Evolutionary conservation across 2,113 vertebrate species (phyloP).

Genomic region (Anas platyrhynchos): DNA sequence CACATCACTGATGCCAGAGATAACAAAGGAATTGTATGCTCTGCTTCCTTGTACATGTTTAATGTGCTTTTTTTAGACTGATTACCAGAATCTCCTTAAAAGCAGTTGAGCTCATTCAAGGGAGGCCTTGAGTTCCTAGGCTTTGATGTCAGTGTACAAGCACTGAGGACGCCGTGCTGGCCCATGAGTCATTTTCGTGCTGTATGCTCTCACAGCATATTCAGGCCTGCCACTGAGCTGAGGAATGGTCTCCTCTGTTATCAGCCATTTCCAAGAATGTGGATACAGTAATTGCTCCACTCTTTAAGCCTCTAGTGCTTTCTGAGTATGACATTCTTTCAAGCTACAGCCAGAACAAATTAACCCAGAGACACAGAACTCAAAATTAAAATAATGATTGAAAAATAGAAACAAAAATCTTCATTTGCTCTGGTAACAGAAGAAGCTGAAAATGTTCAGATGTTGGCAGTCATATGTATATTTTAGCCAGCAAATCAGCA

Average conservation of each 20-base stretch:
- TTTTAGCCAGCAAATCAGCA: background rate
- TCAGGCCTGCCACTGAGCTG: conserved; percentile 11
- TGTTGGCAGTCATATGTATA: rapidly evolving
- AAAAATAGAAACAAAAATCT: background rate
- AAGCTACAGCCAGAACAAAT: conserved; percentile 45
- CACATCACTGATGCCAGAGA: conserved; percentile 25
- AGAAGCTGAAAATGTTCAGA: background rate
- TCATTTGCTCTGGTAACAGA: background rate
- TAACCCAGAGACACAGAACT: conserved; percentile 17
- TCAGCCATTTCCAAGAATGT: conserved; percentile 73
- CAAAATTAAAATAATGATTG: conserved; percentile 4
- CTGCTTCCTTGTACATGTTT: conserved; percentile 38
- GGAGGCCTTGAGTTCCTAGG: conserved; percentile 64
- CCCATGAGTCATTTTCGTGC: conserved; percentile 54
- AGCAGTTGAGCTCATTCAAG: conserved; percentile 56
- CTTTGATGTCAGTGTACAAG: conserved; percentile 59
- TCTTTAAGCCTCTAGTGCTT: conserved; percentile 70
- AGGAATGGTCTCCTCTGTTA: conserved; percentile 59
- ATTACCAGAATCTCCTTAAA: conserved; percentile 68
- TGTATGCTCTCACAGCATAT: conserved; percentile 31
- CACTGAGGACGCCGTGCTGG: background rate
- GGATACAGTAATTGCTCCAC: conserved; percentile 46
- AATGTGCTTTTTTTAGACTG: conserved; percentile 59
- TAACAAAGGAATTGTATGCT: conserved; percentile 49
- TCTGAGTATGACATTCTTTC: conserved; percentile 67